These are phyloP conservation scores for Leptinotarsa undecemlineata DNA, from an alignment of 1,140 invertebrate genomes.

Conservation along the genomic window DNA sequence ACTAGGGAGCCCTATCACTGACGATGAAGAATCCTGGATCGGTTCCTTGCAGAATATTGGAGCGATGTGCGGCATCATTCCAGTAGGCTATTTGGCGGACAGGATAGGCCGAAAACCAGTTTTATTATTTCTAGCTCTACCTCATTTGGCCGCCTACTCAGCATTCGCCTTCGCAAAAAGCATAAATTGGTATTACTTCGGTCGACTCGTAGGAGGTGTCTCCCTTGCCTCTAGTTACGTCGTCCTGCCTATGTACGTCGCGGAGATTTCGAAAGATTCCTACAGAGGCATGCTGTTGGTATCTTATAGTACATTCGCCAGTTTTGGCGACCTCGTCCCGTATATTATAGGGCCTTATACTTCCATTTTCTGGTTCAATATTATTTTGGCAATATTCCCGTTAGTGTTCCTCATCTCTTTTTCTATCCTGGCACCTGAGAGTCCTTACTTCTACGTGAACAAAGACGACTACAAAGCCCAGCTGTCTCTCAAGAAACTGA, in stretches of 20 bases:
- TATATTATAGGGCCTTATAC: constrained; percentile 65
- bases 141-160: constrained; percentile 54
- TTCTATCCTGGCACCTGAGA: constrained; percentile 66
- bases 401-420: constrained; percentile 60
- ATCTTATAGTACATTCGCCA: constrained; percentile 35
- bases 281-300: constrained; percentile 38
- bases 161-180: constrained; percentile 53
- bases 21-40: constrained; percentile 74
- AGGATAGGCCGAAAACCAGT: constrained; percentile 57
- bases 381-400: constrained; percentile 57
- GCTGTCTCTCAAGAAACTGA: constrained; percentile 12
- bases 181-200: constrained; percentile 49
- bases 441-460: constrained; percentile 70
- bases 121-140: constrained; percentile 51
- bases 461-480: constrained; percentile 65
- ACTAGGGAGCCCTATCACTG: constrained; percentile 55
- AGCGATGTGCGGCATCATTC: constrained; percentile 71
- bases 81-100: constrained; percentile 68
- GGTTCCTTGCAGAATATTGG: constrained; percentile 79
- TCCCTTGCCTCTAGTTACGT: constrained; percentile 56
- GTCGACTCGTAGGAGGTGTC: constrained; percentile 55
- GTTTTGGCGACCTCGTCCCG: constrained; percentile 49
- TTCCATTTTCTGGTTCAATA: constrained; percentile 60
- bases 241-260: constrained; percentile 58
- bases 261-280: constrained; percentile 56